Conservation (phyloP, 2,888 invertebrate genomes). For the Caenorhabditis sinica region DNA sequence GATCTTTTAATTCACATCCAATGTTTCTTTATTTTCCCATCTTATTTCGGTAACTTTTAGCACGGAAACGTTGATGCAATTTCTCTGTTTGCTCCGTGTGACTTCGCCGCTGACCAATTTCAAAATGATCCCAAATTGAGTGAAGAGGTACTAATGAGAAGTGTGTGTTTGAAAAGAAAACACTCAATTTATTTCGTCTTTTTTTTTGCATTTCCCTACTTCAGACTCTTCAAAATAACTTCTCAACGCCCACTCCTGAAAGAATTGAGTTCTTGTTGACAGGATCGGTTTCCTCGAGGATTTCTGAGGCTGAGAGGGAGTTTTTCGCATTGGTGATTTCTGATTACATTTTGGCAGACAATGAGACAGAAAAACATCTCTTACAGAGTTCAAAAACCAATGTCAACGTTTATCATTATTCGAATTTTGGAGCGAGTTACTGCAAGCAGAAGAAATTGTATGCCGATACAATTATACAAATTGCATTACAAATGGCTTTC, state of each 20-base stretch:
- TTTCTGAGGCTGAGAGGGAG: constrained; percentile 81
- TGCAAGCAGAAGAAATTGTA: constrained; percentile 84
- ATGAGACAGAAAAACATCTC: background rate
- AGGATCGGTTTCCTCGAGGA: constrained; percentile 28
- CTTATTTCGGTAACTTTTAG: constrained; percentile 64
- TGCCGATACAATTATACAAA: constrained; percentile 87
- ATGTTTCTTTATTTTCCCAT: too few relatives aligned
- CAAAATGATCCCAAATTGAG: constrained; percentile 34
- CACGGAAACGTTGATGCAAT: constrained; percentile 79
- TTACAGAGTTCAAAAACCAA: constrained; percentile 52
- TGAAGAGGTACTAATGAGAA: constrained; percentile 35
- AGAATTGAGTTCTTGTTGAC: constrained; percentile 52
- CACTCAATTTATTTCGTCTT: constrained; percentile 27
- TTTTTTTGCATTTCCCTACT: too few relatives aligned
- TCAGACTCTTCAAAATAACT: constrained; percentile 20
- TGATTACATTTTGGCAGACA: constrained; percentile 83
- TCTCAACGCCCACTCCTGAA: constrained; percentile 21
- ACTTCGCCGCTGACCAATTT: constrained; percentile 60
- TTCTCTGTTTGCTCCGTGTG: constrained; percentile 68
- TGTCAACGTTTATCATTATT: constrained; percentile 54
- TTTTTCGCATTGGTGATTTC: constrained; percentile 74
- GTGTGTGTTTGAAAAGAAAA: constrained; percentile 22
- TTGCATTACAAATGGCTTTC: constrained; percentile 87
- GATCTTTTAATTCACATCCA: background rate
- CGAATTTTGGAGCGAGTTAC: constrained; percentile 43